These are phyloP conservation scores for Caenorhabditis doughertyi DNA, from an alignment of 2,888 invertebrate genomes.

Conservation along the genomic window DNA sequence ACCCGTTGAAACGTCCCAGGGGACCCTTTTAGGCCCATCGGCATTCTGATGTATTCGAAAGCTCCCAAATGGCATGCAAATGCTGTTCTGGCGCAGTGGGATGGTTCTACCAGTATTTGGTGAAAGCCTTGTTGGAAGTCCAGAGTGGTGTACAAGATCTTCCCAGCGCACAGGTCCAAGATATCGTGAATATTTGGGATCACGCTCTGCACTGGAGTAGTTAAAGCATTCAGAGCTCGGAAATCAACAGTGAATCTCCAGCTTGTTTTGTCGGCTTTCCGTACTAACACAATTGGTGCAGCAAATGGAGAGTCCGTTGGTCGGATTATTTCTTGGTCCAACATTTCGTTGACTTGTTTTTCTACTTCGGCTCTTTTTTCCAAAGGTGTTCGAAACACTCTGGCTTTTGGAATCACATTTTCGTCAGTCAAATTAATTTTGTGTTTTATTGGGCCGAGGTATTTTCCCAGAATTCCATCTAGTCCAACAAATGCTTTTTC, in stretches of 20 bases:
- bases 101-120: conserved; percentile 38
- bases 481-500: conserved; percentile 41
- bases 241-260: conserved; percentile 9
- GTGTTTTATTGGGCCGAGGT: not conserved
- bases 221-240: not conserved
- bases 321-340: conserved; percentile 10
- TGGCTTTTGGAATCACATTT: conserved; percentile 9
- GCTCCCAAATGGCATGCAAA: conserved; percentile 37
- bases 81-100: conserved; percentile 39
- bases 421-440: not conserved
- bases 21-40: conserved; percentile 53
- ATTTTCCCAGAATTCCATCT: conserved; percentile 52
- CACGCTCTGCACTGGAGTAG: not conserved
- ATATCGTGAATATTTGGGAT: too few relatives aligned
- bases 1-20: conserved; percentile 44
- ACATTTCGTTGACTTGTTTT: too few relatives aligned
- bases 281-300: too few relatives aligned
- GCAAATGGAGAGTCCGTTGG: not conserved
- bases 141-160: conserved; percentile 31
- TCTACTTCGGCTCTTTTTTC: conserved; percentile 27
- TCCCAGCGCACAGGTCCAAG: conserved; percentile 21
- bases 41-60: conserved; percentile 41
- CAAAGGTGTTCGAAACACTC: conserved; percentile 25
- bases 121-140: conserved; percentile 56
- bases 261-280: not conserved